Conservation (phyloP, 2,888 invertebrate genomes). For the Drosophila nigricruria region DNA sequence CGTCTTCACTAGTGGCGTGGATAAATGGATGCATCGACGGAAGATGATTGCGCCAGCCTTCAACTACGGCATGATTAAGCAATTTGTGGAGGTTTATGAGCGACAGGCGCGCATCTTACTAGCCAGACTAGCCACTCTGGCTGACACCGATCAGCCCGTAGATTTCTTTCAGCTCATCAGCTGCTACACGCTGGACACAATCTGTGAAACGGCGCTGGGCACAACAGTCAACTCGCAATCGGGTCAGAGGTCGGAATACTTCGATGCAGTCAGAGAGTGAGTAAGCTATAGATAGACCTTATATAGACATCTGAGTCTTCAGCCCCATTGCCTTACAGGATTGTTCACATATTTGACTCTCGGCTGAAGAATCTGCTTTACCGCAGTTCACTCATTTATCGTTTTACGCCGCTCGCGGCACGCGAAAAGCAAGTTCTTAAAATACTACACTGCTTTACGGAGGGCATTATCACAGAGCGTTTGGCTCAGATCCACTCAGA, state of each 20-base stretch:
- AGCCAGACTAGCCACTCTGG: slow-evolving; percentile 14
- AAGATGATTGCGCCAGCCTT: slow-evolving; percentile 67
- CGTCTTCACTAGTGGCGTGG: slow-evolving; percentile 52
- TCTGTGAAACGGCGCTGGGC: slow-evolving; percentile 70
- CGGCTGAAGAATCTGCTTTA: slow-evolving; percentile 58
- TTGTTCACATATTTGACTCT: slow-evolving; percentile 48
- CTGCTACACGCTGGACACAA: slow-evolving; percentile 63
- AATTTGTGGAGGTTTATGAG: slow-evolving; percentile 54
- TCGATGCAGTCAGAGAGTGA: slow-evolving; percentile 63
- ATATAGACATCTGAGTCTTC: too few relatives aligned
- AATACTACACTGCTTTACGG: slow-evolving; percentile 60
- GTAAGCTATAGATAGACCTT: slow-evolving; percentile 5
- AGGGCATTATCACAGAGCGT: slow-evolving; percentile 53
- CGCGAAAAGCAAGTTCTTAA: slow-evolving; percentile 42
- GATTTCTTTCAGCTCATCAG: slow-evolving; percentile 60
- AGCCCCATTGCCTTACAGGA: slow-evolving; percentile 17
- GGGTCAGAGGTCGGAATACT: slow-evolving; percentile 49
- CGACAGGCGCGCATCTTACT: slow-evolving; percentile 55
- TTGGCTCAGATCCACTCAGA: slow-evolving; percentile 45
- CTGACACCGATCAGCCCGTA: slow-evolving; percentile 34
- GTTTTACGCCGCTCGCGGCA: slow-evolving; percentile 33
- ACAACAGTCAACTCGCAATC: slow-evolving; percentile 50
- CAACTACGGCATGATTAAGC: slow-evolving; percentile 60
- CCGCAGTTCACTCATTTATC: slow-evolving; percentile 49
- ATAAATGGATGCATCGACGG: slow-evolving; percentile 64